Base-by-base conservation (phyloP, 2,888 invertebrate species). In the Orthonychiurus folsomi region DNA sequence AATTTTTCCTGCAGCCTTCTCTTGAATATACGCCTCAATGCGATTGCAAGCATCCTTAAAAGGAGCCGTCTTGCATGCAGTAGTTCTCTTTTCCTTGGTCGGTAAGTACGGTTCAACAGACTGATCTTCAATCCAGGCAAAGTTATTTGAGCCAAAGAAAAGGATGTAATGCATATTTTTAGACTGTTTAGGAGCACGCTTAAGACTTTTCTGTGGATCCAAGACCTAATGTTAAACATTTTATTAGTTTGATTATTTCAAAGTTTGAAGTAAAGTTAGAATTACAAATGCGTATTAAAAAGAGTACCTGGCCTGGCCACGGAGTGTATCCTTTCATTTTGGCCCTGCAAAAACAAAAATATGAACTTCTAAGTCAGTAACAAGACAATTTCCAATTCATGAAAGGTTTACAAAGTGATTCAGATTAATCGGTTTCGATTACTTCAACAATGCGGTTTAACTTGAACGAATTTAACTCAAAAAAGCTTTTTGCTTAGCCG, bases 241-340 rank as follows among this genome's bases (percentile, higher is more conserved):
- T n/a, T n/a, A n/a, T n/a, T n/a, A n/a, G n/a, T n/a, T n/a, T n/a
- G n/a, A n/a, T n/a, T n/a, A n/a, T n/a, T n/a, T n/a, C n/a, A n/a
- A n/a, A n/a, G n/a, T n/a, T n/a, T n/a, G n/a, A n/a, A n/a, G n/a
- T n/a, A n/a, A n/a, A n/a, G n/a, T n/a, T n/a, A n/a, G n/a, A n/a
- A n/a, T n/a, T n/a, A n/a, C n/a, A n/a, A n/a, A n/a, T n/a, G n/a
- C n/a, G n/a, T n/a, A n/a, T n/a, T n/a, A n/a, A n/a, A n/a, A n/a
- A n/a, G n/a, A n/a, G n/a, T n/a, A n/a, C 93, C 85, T 90, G 89
- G 80, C 92, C 93, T 69, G 95, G 94, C 95, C 95, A 95, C 70
- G 93, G 90, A 73, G 92, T 89, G 81, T 91, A 94, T 74, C 93
- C 91, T 83, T 93, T 94, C 93, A 95, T 93, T 84, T 93, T 94